phyloP scores from a whole-genome alignment of 2,113 vertebrate species.

The Vanacampus margaritifer region DNA sequence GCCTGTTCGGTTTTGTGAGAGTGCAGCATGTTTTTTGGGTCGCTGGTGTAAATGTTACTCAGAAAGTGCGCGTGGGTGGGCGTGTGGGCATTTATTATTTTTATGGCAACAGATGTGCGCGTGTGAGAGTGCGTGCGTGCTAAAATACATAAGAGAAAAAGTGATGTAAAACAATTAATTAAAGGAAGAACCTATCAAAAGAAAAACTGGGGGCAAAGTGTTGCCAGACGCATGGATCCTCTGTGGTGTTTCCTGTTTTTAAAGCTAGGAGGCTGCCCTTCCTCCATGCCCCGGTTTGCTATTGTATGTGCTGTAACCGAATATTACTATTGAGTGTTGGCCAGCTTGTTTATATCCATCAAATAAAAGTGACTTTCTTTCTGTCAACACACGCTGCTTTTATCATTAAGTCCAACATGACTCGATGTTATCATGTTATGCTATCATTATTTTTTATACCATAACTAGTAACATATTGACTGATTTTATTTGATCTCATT shows the following conservation, averaged over 20 bases:
- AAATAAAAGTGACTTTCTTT: constrained; percentile 80
- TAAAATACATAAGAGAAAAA: constrained; percentile 45
- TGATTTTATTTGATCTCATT: neutral
- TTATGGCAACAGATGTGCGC: constrained; percentile 21
- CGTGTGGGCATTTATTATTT: constrained; percentile 15
- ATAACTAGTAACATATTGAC: too few species aligned
- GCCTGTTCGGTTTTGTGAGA: constrained; percentile 72
- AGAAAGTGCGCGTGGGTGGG: constrained; percentile 34
- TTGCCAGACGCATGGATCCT: constrained; percentile 70
- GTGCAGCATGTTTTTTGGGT: constrained; percentile 70
- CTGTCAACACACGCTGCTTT: constrained; percentile 22
- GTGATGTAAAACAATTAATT: constrained; percentile 48
- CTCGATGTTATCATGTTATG: neutral
- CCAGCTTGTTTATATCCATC: constrained; percentile 80
- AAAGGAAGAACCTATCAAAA: constrained; percentile 47
- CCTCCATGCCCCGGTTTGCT: constrained; percentile 70
- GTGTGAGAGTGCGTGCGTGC: constrained; percentile 13
- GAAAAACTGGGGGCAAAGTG: constrained; percentile 34
- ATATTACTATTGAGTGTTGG: constrained; percentile 77
- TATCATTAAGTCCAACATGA: neutral
- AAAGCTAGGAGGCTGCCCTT: constrained; percentile 63
- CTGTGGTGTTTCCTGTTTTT: constrained; percentile 67
- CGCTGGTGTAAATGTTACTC: constrained; percentile 57
- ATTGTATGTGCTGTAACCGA: constrained; percentile 75
- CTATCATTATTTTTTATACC: neutral